Conservation (phyloP, 2,113 vertebrate species). For the Phylloscopus trochiloides region DNA sequence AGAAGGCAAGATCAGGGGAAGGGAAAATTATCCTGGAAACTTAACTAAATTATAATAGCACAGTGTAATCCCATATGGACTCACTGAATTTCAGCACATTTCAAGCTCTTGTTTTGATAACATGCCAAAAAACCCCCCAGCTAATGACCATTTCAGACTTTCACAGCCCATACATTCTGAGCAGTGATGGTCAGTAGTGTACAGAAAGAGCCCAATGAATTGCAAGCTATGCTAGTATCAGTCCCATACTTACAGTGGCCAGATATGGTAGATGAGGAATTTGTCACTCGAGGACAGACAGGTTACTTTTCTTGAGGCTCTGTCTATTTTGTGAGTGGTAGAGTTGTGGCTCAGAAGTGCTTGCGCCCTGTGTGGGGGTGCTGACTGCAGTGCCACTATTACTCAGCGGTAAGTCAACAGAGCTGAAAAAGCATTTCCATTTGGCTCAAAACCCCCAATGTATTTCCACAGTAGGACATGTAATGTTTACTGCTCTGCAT, state of each 20-base stretch:
- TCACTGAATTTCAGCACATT: background rate
- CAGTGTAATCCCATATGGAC: background rate
- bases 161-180: background rate
- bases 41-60: background rate
- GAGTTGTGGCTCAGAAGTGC: background rate
- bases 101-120: slow-evolving; percentile 5
- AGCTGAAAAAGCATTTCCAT: slow-evolving; percentile 62
- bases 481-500: background rate
- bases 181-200: background rate
- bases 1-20: slow-evolving; percentile 54
- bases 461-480: slow-evolving; percentile 42
- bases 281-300: background rate
- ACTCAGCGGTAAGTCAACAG: slow-evolving; percentile 49
- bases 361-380: background rate
- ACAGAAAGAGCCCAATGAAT: background rate
- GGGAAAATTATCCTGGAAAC: slow-evolving; percentile 56
- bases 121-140: background rate
- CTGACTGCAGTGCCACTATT: slow-evolving; percentile 11
- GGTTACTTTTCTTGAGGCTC: background rate
- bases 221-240: background rate
- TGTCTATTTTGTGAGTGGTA: background rate
- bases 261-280: background rate
- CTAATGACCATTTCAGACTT: background rate
- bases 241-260: background rate
- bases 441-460: slow-evolving; percentile 49